Evolutionary conservation across 2,797 vertebrate genomes (phyloP).

Genomic region (Tokudaia tokunoshimensis): DNA sequence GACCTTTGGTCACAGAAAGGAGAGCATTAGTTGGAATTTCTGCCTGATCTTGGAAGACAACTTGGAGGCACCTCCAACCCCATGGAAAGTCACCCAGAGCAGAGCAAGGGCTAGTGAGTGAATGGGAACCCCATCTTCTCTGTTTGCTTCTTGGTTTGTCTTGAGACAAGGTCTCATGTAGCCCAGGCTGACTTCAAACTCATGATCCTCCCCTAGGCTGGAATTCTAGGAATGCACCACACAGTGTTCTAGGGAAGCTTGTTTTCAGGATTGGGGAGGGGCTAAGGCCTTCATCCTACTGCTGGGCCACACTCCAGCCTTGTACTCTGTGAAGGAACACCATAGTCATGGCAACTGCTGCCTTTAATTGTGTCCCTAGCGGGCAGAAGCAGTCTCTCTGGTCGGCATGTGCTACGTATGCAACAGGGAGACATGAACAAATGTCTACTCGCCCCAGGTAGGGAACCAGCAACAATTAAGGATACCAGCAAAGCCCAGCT

Average conservation of each 20-base stretch:
- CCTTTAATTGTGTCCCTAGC: not conserved
- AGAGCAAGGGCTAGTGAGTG: not conserved
- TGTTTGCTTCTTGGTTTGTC: not conserved
- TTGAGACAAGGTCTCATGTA: not conserved
- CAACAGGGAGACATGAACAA: not conserved
- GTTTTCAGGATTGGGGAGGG: not conserved
- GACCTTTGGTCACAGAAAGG: conserved; percentile 1
- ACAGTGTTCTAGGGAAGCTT: not conserved
- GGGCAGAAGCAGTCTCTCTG: not conserved
- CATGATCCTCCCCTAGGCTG: not conserved
- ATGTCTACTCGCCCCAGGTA: not conserved
- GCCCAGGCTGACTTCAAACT: not conserved
- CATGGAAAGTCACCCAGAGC: not conserved
- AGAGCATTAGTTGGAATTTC: not conserved
- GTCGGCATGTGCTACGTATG: not conserved
- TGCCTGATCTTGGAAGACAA: conserved; percentile 8
- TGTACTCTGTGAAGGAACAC: not conserved
- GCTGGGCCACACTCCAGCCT: not conserved
- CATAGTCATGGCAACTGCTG: not conserved
- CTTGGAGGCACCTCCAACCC: not conserved
- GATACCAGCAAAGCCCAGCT: not conserved
- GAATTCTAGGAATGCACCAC: not conserved
- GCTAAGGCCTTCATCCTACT: too few relatives aligned
- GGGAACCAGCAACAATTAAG: not conserved
- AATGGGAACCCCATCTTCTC: not conserved